Evolutionary conservation across 2,113 vertebrate species (phyloP).

Genomic region (Tenebrosternarchus preto): DNA sequence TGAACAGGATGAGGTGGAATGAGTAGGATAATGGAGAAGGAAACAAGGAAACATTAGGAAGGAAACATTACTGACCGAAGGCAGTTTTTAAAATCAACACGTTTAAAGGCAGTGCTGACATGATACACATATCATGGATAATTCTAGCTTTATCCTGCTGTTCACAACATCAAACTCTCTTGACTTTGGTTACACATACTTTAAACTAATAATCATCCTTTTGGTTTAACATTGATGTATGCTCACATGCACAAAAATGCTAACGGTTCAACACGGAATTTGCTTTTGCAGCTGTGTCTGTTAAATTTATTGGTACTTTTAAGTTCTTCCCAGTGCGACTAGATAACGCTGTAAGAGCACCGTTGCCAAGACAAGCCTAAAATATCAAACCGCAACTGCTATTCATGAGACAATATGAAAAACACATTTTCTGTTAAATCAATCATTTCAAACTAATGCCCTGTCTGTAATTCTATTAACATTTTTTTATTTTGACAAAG

Average conservation of each 20-base stretch:
- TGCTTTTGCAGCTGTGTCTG: neutral
- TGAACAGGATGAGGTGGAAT: conserved; percentile 43
- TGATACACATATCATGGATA: neutral
- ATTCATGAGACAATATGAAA: neutral
- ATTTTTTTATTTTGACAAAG: too few species aligned
- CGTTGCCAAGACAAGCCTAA: neutral
- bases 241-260: neutral
- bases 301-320: neutral
- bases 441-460: neutral
- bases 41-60: conserved; percentile 40
- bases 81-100: conserved; percentile 14
- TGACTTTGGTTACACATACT: neutral
- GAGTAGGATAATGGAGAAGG: conserved; percentile 35
- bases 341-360: neutral
- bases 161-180: neutral
- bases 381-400: neutral
- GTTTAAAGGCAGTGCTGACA: neutral
- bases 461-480: too few species aligned
- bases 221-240: conserved; percentile 4
- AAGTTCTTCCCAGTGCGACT: neutral
- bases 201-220: neutral
- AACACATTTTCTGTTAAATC: conserved; percentile 13
- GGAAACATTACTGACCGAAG: conserved; percentile 1
- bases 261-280: neutral
- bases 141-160: neutral